Evolutionary conservation across 1,140 invertebrate species (phyloP), one percentile per base, ranked within the genome.

Genomic region (Philaenus spumarius): DNA sequence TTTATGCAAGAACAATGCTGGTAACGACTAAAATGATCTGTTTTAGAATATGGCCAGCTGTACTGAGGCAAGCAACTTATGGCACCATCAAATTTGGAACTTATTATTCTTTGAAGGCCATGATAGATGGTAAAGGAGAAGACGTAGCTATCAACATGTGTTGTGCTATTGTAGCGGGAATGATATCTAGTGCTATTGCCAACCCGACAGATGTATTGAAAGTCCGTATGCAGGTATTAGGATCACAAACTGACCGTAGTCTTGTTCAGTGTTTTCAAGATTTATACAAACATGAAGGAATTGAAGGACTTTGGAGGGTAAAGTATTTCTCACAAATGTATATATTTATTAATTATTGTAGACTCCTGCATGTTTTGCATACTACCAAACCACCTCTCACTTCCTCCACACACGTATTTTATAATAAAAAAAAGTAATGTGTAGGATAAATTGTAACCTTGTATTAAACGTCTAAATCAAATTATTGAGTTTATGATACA

Each of bases 161-260:
- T 53, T 95, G 92, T 78, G 93, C 89, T 22, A 83, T 89, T 14
- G 75, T 86, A 63, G 87, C 89, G 12, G 89, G 90, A 20, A 89
- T 91, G 6, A 77, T 95, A 43, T 93, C 92, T 17, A 94, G 92
- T 69, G 90, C 94, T n/a, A 90, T 97, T 65, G 93, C 94, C 12
- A 96, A 95, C 79, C 95, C 95, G n/a, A 95, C 94, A 2, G 95
- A 98, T 80, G 90, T 98, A 7, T 80, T 98, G n/a, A 98, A 98
- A 81, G 94, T 97, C 45, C 82, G 91, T 59, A 93, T 97, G 90
- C 93, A 97, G 80, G 81, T 89, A 15, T 39, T 67, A 11, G 75
- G 76, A 46, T 79, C 80, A 23, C 74, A 75, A 61, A 65, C 73
- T 63, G 62, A 72, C 42, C 67, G 77, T 30, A 75, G 82, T 47